Conservation (phyloP, 2,888 invertebrate genomes). For the Orthonevra nobilis region DNA sequence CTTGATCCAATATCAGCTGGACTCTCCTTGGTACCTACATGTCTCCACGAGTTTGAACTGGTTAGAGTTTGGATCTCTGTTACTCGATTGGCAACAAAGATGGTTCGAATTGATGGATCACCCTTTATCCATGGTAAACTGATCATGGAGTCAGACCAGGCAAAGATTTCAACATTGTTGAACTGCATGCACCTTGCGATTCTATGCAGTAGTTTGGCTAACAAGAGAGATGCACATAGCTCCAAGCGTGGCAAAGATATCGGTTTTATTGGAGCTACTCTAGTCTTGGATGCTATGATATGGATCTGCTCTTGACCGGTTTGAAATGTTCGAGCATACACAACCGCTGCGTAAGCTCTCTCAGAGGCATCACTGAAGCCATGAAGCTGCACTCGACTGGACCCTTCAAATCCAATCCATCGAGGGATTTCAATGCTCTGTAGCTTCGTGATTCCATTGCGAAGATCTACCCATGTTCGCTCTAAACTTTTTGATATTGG, state of each 20-base stretch:
- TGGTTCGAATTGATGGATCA: not conserved
- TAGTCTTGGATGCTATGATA: not conserved
- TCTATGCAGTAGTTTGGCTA: too few relatives aligned
- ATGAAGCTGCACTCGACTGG: too few relatives aligned
- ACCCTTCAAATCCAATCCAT: too few relatives aligned
- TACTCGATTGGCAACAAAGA: not conserved
- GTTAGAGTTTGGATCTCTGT: not conserved
- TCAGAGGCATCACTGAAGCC: not conserved
- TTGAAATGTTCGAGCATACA: not conserved
- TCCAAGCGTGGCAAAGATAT: not conserved
- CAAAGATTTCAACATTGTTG: too few relatives aligned
- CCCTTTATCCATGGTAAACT: too few relatives aligned
- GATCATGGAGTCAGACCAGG: too few relatives aligned
- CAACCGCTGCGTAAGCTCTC: not conserved
- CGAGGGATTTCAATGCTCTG: too few relatives aligned
- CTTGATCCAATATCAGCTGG: not conserved
- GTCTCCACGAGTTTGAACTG: not conserved
- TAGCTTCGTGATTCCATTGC: not conserved
- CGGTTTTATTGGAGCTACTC: not conserved
- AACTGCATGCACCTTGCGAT: too few relatives aligned
- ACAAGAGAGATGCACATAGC: not conserved
- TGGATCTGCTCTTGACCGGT: not conserved
- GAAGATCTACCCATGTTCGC: not conserved
- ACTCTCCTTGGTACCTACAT: not conserved
- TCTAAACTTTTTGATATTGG: not conserved